phyloP scores from a whole-genome alignment of 2,113 vertebrate genomes.

The Brachyistius frenatus region DNA sequence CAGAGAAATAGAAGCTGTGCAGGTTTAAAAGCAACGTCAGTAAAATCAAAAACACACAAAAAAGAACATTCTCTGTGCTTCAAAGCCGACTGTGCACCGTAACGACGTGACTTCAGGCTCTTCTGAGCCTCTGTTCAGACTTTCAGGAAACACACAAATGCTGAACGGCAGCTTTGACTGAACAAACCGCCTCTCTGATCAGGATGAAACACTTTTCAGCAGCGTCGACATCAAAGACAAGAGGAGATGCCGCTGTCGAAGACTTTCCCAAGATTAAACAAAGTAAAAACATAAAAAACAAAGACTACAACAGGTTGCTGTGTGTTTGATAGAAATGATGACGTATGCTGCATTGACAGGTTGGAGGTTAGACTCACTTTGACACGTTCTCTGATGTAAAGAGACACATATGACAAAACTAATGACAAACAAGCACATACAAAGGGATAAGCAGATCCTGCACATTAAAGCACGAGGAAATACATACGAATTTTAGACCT shows the following conservation, averaged over 20 bases:
- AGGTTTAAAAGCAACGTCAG: not conserved
- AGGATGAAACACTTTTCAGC: constrained; percentile 57
- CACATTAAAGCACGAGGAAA: too few species aligned
- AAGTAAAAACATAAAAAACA: constrained; percentile 37
- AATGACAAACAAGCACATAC: constrained; percentile 3
- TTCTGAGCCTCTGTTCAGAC: constrained; percentile 28
- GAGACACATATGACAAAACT: constrained; percentile 12
- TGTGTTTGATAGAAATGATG: constrained; percentile 6
- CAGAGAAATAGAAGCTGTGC: constrained; percentile 4
- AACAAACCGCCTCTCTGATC: constrained; percentile 64
- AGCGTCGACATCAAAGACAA: constrained; percentile 42
- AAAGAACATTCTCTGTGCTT: constrained; percentile 32
- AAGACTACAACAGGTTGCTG: constrained; percentile 21
- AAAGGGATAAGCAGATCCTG: not conserved
- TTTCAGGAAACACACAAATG: constrained; percentile 23
- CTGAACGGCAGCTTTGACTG: constrained; percentile 38
- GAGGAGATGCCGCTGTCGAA: constrained; percentile 8
- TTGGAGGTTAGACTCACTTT: constrained; percentile 11
- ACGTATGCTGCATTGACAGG: constrained; percentile 5
- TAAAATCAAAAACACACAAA: not conserved
- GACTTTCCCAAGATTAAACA: constrained; percentile 15
- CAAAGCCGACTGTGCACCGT: constrained; percentile 3
- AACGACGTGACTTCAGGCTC: constrained; percentile 7
- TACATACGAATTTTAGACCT: too few species aligned
- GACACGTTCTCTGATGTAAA: constrained; percentile 6